Percentiles rank a stretch among this genome's conserved stretches.
Evolutionary conservation across 2,797 vertebrate genomes (phyloP).

Genomic region (Smutsia gigantea): DNA sequence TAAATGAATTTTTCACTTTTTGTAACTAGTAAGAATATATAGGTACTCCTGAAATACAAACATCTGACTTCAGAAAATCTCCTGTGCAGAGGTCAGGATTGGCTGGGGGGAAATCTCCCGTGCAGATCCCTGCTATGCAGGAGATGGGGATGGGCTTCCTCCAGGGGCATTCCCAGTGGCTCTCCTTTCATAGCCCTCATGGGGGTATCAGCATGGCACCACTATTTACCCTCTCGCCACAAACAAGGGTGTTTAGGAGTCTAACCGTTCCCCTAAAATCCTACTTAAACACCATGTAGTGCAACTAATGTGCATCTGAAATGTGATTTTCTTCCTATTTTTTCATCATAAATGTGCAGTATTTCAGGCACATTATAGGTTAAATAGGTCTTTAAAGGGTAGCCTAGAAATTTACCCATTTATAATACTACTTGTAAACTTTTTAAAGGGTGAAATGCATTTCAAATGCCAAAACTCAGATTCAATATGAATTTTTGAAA

Average conservation of each 20-base stretch:
- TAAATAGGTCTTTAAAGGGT: not conserved
- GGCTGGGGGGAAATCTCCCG: not conserved
- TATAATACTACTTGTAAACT: not conserved
- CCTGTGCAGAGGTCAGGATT: not conserved
- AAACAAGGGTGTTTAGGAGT: not conserved
- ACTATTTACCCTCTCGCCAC: not conserved
- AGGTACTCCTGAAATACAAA: not conserved
- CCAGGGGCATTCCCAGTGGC: not conserved
- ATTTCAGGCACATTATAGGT: not conserved
- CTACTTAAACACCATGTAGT: not conserved
- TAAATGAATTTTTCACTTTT: not conserved
- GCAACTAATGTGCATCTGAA: not conserved
- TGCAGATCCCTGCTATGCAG: not conserved
- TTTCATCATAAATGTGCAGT: not conserved
- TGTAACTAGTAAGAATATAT: not conserved
- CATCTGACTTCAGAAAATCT: not conserved
- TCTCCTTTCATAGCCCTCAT: not conserved
- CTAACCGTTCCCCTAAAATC: not conserved
- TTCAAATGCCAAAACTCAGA: conserved; percentile 13
- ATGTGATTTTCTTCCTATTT: not conserved
- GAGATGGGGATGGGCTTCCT: not conserved
- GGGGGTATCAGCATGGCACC: not conserved
- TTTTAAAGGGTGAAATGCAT: not conserved
- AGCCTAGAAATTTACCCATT: not conserved
- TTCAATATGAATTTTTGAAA: conserved; percentile 3